Conservation (phyloP, 2,888 invertebrate genomes). For the Pristionchus maxplancki region DNA sequence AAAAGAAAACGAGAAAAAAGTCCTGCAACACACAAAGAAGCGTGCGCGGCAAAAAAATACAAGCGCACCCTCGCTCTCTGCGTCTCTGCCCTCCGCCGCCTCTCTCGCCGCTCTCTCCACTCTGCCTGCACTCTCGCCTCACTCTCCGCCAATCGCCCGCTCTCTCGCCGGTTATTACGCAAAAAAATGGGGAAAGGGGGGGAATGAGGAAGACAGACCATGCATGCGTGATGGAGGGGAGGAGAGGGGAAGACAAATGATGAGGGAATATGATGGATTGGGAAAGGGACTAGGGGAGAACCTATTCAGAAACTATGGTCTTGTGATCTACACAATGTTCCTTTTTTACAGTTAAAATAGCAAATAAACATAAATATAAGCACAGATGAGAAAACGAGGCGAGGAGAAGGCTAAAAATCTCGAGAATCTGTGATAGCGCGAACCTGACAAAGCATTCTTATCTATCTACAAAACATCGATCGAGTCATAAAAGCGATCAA, state of each 20-base stretch:
- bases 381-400: no score
- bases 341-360: no score
- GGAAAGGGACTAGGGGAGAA: neutral
- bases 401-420: no score
- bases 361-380: no score
- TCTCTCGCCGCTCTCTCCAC: neutral
- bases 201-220: constrained; percentile 14
- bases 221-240: constrained; percentile 9
- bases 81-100: neutral
- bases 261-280: neutral
- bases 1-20: neutral
- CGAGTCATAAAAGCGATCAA: no score
- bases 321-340: neutral
- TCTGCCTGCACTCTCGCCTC: neutral
- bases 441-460: no score
- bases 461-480: no score
- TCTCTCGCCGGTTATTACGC: constrained; percentile 15
- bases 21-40: neutral
- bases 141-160: neutral
- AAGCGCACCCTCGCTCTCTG: neutral
- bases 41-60: constrained; percentile 27
- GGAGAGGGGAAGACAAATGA: constrained; percentile 21
- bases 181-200: constrained; percentile 7
- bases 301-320: neutral
- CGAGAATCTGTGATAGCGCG: no score